Conservation (phyloP, 1,140 invertebrate genomes). For the Aphidius ervi region DNA sequence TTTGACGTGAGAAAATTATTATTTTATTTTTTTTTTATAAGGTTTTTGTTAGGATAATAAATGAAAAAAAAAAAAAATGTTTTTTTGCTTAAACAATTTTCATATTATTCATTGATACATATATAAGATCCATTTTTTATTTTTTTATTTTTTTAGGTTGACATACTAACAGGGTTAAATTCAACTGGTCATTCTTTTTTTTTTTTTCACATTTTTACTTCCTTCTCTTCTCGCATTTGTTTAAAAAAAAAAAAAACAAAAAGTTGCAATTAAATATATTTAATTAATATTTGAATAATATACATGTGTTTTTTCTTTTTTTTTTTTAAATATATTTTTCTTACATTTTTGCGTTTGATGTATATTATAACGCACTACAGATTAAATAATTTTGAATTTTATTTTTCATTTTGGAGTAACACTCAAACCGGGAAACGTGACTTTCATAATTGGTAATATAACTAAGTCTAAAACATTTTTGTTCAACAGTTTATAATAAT, state of each 20-base stretch:
- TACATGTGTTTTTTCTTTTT: too few species aligned
- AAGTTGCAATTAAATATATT: too few species aligned
- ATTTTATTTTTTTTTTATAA: background rate
- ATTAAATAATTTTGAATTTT: too few species aligned
- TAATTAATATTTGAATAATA: too few species aligned
- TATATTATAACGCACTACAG: too few species aligned
- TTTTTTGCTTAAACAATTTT: slow-evolving; percentile 40
- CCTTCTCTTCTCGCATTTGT: slow-evolving; percentile 5
- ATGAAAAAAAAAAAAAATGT: slow-evolving; percentile 17
- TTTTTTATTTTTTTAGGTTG: slow-evolving; percentile 30
- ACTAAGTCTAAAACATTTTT: too few species aligned
- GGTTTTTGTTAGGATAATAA: background rate
- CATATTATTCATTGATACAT: slow-evolving; percentile 46
- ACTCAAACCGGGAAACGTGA: too few species aligned
- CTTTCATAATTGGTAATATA: too few species aligned
- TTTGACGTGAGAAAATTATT: background rate
- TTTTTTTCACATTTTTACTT: slow-evolving; percentile 27
- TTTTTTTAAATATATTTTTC: too few species aligned
- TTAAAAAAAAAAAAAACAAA: background rate
- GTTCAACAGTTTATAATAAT: too few species aligned
- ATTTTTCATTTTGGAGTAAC: too few species aligned
- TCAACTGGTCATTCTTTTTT: slow-evolving; percentile 25
- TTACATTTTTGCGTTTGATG: too few species aligned
- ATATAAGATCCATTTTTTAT: slow-evolving; percentile 38
- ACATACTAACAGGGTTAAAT: background rate